These are phyloP conservation scores for Propithecus coquereli DNA, from an alignment of 2,113 vertebrate genomes.

Conservation along the genomic window DNA sequence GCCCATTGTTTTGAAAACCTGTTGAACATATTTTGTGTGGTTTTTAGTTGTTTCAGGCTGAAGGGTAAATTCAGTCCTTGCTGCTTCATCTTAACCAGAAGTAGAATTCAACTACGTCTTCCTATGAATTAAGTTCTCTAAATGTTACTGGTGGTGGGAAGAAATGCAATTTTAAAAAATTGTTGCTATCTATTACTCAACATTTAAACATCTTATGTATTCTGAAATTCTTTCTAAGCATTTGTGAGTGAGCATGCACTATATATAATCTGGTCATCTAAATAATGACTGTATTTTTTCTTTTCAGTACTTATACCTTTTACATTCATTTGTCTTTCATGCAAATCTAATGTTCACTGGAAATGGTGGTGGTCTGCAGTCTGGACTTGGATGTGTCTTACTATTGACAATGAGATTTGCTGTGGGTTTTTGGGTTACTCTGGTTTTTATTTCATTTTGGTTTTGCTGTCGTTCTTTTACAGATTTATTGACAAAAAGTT, in stretches of 20 bases:
- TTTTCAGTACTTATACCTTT: neutral
- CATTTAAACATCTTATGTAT: too few relatives aligned
- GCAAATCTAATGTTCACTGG: neutral
- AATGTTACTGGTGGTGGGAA: neutral
- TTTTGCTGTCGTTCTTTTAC: neutral
- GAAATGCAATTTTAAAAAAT: neutral
- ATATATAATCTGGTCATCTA: neutral
- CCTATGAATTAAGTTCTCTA: neutral
- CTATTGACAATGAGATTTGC: neutral
- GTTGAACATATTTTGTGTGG: neutral
- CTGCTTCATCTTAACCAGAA: neutral
- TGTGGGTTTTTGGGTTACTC: neutral
- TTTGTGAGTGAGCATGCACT: accelerated
- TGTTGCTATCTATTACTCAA: accelerated
- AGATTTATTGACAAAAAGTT: neutral
- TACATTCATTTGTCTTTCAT: neutral
- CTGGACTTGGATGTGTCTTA: neutral
- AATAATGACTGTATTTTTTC: neutral
- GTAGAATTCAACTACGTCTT: neutral
- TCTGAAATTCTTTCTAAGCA: neutral
- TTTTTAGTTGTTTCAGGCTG: neutral
- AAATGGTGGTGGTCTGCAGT: too few relatives aligned
- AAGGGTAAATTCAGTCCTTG: neutral
- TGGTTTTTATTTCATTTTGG: neutral
- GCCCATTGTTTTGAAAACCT: too few relatives aligned